Percentiles rank a stretch among this genome's conserved stretches.
Evolutionary conservation across 1,140 invertebrate species (phyloP).

Genomic region (Drosophila erecta): DNA sequence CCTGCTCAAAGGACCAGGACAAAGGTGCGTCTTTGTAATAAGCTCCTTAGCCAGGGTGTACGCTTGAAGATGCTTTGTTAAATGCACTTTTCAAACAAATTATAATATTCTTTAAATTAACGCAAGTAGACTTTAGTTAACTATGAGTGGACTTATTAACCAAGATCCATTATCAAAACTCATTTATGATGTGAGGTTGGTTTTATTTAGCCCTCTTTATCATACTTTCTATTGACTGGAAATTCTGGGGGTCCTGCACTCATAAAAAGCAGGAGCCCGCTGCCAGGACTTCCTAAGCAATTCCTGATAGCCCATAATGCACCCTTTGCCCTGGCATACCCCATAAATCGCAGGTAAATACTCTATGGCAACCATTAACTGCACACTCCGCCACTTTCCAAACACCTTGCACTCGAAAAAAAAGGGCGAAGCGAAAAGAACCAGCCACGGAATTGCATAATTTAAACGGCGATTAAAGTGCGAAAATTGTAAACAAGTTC

Average conservation of each 20-base stretch:
- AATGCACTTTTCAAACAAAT: neutral
- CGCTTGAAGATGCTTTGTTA: neutral
- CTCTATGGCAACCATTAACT: constrained; percentile 46
- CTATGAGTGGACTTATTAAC: too few species aligned
- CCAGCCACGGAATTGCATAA: constrained; percentile 61
- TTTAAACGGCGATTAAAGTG: constrained; percentile 50
- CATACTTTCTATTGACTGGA: neutral
- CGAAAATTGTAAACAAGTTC: constrained; percentile 76
- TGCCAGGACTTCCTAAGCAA: constrained; percentile 1
- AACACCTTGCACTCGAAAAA: constrained; percentile 6
- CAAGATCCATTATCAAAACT: too few species aligned
- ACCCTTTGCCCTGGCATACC: neutral
- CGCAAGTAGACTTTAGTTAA: too few species aligned
- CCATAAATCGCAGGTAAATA: constrained; percentile 51
- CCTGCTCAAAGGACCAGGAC: constrained; percentile 18
- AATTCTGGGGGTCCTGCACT: neutral
- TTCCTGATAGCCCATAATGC: constrained; percentile 24
- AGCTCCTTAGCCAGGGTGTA: constrained; percentile 18
- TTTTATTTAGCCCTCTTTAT: too few species aligned
- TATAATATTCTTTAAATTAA: too few species aligned
- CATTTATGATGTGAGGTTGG: too few species aligned
- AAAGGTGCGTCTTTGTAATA: constrained; percentile 6
- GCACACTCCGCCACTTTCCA: constrained; percentile 11
- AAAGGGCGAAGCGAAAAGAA: neutral
- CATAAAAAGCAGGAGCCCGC: constrained; percentile 6